Conservation (phyloP, 2,113 vertebrate genomes). For the Nesoenas mayeri region DNA sequence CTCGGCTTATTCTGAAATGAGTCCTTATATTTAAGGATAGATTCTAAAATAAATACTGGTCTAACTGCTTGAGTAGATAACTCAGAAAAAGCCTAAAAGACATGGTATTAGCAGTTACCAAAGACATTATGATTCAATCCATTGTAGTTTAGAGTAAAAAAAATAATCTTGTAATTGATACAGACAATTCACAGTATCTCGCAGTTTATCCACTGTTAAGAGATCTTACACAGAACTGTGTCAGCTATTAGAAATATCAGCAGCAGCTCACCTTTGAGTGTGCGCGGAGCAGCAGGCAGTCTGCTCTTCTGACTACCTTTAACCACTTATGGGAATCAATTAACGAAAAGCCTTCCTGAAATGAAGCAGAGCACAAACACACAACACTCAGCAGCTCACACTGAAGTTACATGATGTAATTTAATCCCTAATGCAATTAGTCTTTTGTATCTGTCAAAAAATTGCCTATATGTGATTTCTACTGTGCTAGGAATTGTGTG, state of each 20-base stretch:
- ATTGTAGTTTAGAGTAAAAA: not conserved
- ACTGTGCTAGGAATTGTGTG: not conserved
- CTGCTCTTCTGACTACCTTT: conserved; percentile 83
- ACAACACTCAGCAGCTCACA: not conserved
- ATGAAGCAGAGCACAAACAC: conserved; percentile 27
- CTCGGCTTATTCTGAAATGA: not conserved
- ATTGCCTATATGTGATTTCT: not conserved
- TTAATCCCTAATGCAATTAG: not conserved
- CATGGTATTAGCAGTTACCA: not conserved
- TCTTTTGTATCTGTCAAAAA: not conserved
- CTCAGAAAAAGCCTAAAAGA: not conserved
- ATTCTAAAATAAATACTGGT: not conserved
- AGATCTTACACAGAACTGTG: not conserved
- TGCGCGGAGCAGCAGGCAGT: conserved; percentile 85
- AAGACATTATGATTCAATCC: not conserved
- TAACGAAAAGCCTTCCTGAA: conserved; percentile 90
- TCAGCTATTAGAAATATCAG: not conserved
- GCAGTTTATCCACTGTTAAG: not conserved
- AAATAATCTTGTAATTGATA: not conserved
- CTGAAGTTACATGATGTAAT: not conserved
- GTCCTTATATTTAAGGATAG: not conserved
- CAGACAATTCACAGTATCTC: not conserved
- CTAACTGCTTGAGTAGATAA: not conserved
- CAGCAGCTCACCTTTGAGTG: conserved; percentile 75
- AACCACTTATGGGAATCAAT: conserved; percentile 78